phyloP scores from a whole-genome alignment of 1,140 invertebrate species.

The Vollenhovia emeryi region DNA sequence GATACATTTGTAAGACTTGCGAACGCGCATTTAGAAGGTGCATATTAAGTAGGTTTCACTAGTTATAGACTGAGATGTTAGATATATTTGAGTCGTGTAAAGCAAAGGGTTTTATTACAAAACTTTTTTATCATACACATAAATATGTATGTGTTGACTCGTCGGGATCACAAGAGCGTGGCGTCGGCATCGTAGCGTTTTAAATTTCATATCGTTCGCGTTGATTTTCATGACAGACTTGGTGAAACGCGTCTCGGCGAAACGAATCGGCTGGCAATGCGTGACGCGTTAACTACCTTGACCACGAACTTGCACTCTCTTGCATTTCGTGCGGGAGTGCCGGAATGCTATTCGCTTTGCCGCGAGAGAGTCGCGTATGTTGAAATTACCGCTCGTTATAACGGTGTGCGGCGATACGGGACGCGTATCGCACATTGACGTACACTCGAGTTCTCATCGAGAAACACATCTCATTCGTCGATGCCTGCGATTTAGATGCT shows the following conservation, averaged over 20 bases:
- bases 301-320: constrained; percentile 52
- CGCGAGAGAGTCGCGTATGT: background rate
- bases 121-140: background rate
- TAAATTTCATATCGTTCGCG: background rate
- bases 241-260: background rate
- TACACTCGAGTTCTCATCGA: background rate
- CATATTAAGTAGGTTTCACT: background rate
- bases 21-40: background rate
- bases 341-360: background rate
- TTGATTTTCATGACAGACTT: constrained; percentile 17
- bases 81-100: background rate
- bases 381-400: constrained; percentile 14
- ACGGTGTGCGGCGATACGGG: background rate
- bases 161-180: background rate
- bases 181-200: background rate
- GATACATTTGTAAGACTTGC: background rate
- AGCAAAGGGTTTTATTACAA: background rate
- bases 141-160: background rate
- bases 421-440: background rate
- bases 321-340: background rate
- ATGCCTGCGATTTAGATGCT: constrained; percentile 19
- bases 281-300: constrained; percentile 37
- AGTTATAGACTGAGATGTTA: constrained; percentile 7
- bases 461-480: background rate
- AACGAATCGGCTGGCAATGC: background rate